Evolutionary conservation across 2,113 vertebrate species (phyloP), one percentile per base, ranked within the genome.

Genomic region (Rhinichthys klamathensis): DNA sequence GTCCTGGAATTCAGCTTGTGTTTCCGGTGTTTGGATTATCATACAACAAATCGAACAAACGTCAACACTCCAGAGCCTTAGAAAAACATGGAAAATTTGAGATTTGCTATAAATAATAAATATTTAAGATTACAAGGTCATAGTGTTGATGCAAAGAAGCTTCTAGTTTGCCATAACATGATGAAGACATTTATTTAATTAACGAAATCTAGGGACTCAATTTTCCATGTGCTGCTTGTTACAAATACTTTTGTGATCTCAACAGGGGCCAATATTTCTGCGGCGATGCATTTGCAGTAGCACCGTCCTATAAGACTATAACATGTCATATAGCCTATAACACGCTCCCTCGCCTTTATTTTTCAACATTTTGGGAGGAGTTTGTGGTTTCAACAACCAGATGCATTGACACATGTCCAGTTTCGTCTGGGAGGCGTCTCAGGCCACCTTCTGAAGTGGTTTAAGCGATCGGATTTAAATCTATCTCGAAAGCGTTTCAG

Each of bases 121-220:
- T 60, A 60, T 78, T 60, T 79, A 41, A 79, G 21, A 79, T n/a
- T 58, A 79, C 30, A 60, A 60, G 76, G 54, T 56, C 74, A 51
- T 32, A 16, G 12, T 54, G 30, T 35, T n/a, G 32, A 41, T 7
- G 21, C 32, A 44, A 35, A 41, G 54, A 61, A 79, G 56, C 35
- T 13, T 27, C 32, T 41, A 58, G 13, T 79, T 13, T 44, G 23
- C 21, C 23, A 78, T 58, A 21, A 78, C 51, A 58, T 38, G 54
- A 56, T 56, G 35, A 60, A 32, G 54, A 61, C 32, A 60, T 13
- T 49, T 56, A 77, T 13, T 58, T 61, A 41, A 79, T 44, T 78
- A 78, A 78, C 3, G 35, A 2, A 23, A 44, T 16, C 18, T 7
- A 58, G 35, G 51, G 9, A 23, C 74, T 56, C 2, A 54, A 77